Percentiles rank a stretch among this genome's conserved stretches.
phyloP scores from a whole-genome alignment of 2,888 invertebrate genomes.

The Conus canariensis region DNA sequence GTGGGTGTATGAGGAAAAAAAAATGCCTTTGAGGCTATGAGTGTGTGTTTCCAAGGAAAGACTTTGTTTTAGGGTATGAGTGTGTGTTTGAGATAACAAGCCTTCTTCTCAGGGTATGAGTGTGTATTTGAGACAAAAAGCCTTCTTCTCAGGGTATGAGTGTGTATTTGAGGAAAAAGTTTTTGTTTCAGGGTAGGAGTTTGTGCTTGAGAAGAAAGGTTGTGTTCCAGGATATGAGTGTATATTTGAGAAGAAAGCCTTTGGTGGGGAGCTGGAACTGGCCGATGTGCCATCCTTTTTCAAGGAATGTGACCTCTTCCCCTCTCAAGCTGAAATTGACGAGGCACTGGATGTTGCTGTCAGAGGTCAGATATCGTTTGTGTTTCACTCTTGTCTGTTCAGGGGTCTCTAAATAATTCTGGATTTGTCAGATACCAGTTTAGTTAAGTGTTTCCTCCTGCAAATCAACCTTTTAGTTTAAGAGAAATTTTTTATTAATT shows the following conservation, averaged over 20 bases:
- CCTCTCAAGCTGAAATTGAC: constrained; percentile 72
- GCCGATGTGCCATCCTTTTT: constrained; percentile 72
- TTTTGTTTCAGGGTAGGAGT: constrained; percentile 75
- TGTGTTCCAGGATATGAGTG: constrained; percentile 71
- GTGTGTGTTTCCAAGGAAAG: no score
- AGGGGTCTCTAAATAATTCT: neutral
- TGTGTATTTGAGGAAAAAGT: constrained; percentile 73
- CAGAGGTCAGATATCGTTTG: constrained; percentile 61
- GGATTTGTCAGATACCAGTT: neutral
- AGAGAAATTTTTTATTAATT: no score
- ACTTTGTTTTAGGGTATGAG: neutral
- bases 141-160: constrained; percentile 75
- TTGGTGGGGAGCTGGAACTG: constrained; percentile 74
- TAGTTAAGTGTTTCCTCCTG: no score
- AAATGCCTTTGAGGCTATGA: no score
- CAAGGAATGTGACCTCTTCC: constrained; percentile 76
- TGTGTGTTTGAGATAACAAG: neutral
- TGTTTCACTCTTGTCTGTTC: no score
- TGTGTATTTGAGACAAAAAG: constrained; percentile 70
- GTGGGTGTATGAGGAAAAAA: no score
- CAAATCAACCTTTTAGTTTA: no score
- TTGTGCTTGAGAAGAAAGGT: constrained; percentile 73
- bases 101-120: neutral
- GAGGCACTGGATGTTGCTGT: constrained; percentile 74
- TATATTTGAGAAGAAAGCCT: constrained; percentile 75